A percentile compares a stretch with the other conserved stretches of the same genome.
These are phyloP conservation scores for Tautogolabrus adspersus DNA, from an alignment of 2,113 vertebrate species.

Conservation along the genomic window DNA sequence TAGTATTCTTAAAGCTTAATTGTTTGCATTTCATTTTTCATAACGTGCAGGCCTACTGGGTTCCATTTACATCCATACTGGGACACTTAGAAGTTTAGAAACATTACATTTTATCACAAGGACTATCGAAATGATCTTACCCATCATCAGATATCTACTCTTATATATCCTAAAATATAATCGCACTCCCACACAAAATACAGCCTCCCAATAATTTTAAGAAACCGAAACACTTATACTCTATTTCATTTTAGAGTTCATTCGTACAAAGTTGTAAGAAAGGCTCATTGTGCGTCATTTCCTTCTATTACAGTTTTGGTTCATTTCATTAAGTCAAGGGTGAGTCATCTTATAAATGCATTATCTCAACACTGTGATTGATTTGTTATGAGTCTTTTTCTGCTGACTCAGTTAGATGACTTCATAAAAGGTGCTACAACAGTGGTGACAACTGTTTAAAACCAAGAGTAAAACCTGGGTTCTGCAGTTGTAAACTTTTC, in stretches of 20 bases:
- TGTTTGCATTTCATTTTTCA: too few relatives aligned
- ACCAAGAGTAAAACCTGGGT: not conserved
- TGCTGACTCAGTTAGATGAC: not conserved
- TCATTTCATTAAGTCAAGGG: constrained; percentile 4
- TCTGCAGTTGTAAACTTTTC: not conserved
- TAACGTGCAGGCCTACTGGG: too few relatives aligned
- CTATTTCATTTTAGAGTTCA: constrained; percentile 1
- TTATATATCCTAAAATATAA: too few relatives aligned
- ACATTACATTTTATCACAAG: too few relatives aligned
- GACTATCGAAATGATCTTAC: too few relatives aligned
- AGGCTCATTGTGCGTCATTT: not conserved
- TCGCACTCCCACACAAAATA: not conserved
- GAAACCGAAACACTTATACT: not conserved
- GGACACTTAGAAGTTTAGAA: too few relatives aligned
- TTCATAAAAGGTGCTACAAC: not conserved
- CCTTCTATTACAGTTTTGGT: constrained; percentile 4
- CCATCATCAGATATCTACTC: too few relatives aligned
- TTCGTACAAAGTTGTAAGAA: constrained; percentile 17
- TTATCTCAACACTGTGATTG: too few relatives aligned
- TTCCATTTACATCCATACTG: too few relatives aligned
- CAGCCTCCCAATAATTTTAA: not conserved
- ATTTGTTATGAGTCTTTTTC: not conserved
- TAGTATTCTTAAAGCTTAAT: too few relatives aligned
- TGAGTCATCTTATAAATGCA: not conserved
- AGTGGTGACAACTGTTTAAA: not conserved